A percentile compares a stretch with the other conserved stretches of the same genome.
These are phyloP conservation scores for Eupithecia tripunctaria DNA, from an alignment of 2,888 invertebrate species.

Conservation along the genomic window DNA sequence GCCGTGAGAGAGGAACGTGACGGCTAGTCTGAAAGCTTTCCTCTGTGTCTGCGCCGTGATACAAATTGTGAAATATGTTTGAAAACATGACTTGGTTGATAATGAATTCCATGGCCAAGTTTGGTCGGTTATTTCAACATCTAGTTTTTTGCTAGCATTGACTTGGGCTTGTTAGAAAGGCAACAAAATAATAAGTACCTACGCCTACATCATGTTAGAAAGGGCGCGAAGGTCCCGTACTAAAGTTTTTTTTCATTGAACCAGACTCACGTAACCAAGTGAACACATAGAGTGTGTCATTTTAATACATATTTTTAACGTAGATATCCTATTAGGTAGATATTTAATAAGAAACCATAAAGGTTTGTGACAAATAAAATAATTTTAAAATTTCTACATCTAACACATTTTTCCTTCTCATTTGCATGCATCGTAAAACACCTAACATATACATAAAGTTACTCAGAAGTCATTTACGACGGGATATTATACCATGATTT, in stretches of 20 bases:
- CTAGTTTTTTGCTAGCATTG: conserved; percentile 10
- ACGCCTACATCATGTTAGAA: conserved; percentile 2
- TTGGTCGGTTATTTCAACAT: conserved; percentile 12
- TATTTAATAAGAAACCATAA: background rate
- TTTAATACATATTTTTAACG: background rate
- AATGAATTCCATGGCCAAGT: conserved; percentile 15
- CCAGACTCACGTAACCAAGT: background rate
- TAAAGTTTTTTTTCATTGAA: background rate
- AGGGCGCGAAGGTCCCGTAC: background rate
- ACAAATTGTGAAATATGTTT: conserved; percentile 18
- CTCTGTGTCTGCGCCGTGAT: conserved; percentile 5
- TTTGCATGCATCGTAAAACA: too few relatives aligned
- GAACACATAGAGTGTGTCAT: background rate
- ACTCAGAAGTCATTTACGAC: too few relatives aligned
- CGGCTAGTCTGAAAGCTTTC: conserved; percentile 18
- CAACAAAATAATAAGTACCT: conserved; percentile 3
- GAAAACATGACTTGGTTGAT: conserved; percentile 16
- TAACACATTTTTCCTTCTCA: too few relatives aligned
- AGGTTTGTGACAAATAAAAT: too few relatives aligned
- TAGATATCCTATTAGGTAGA: background rate
- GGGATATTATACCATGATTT: too few relatives aligned
- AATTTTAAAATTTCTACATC: too few relatives aligned
- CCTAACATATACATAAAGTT: too few relatives aligned
- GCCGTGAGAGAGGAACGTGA: conserved; percentile 31
- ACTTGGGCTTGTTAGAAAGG: conserved; percentile 15